phyloP scores from a whole-genome alignment of 2,797 vertebrate species.

The Sandelia bainsii region DNA sequence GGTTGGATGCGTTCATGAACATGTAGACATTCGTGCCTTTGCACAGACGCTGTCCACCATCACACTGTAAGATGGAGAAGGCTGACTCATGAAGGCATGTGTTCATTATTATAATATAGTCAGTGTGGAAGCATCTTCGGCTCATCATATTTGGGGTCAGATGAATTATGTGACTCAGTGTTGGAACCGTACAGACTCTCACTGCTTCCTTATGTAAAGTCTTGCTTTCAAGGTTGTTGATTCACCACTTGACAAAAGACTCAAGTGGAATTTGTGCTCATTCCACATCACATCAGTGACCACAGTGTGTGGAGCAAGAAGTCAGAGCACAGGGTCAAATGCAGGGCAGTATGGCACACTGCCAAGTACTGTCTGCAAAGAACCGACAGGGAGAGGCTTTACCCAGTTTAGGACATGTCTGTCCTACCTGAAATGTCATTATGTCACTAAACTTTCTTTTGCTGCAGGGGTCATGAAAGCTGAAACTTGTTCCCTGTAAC shows the following conservation, averaged over 20 bases:
- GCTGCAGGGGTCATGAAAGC: background rate
- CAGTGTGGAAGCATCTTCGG: conserved; percentile 61
- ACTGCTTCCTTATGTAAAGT: conserved; percentile 5
- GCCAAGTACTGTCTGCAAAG: conserved; percentile 25
- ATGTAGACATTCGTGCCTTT: conserved; percentile 39
- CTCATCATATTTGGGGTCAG: conserved; percentile 47
- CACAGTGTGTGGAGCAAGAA: conserved; percentile 22
- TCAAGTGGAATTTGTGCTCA: conserved; percentile 1
- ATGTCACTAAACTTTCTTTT: background rate
- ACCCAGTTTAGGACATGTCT: conserved; percentile 4
- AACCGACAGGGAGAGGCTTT: conserved; percentile 6
- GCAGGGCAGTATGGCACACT: conserved; percentile 19
- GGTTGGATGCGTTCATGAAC: conserved; percentile 25
- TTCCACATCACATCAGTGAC: background rate
- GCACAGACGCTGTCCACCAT: conserved; percentile 25
- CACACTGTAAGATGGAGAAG: conserved; percentile 48
- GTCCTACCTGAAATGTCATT: background rate
- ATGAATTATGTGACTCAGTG: conserved; percentile 33
- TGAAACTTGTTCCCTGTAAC: too few species aligned
- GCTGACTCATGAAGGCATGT: conserved; percentile 73
- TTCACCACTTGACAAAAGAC: conserved; percentile 17
- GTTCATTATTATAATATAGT: conserved; percentile 78
- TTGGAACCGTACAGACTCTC: conserved; percentile 15
- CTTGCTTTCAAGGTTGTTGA: background rate
- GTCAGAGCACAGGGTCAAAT: conserved; percentile 34